Conservation (phyloP, 2,888 invertebrate genomes). For the Phytoseiulus persimilis region DNA sequence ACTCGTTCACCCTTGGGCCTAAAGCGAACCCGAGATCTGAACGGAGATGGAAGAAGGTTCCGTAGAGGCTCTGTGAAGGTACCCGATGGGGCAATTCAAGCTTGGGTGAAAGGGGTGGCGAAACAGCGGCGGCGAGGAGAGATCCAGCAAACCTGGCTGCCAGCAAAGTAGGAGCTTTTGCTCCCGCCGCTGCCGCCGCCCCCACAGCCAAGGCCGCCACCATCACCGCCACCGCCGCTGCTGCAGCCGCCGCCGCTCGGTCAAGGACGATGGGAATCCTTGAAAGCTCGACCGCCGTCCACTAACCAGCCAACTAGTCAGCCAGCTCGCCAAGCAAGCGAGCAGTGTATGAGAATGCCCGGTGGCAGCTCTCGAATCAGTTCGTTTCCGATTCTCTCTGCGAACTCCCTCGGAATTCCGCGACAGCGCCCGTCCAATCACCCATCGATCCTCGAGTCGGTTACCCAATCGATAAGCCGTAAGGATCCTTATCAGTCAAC, state of each 20-base stretch:
- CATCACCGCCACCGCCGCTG: background rate
- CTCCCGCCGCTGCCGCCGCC: background rate
- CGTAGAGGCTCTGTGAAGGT: background rate
- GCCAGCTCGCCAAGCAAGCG: background rate
- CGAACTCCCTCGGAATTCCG: background rate
- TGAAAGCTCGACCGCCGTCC: background rate
- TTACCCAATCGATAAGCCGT: background rate
- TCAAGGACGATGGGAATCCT: background rate
- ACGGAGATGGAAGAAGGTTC: background rate
- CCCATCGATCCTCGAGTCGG: background rate
- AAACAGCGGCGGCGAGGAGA: background rate
- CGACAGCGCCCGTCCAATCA: background rate
- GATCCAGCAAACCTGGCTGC: background rate
- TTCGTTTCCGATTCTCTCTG: background rate
- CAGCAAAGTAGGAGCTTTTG: background rate
- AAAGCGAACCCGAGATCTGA: background rate
- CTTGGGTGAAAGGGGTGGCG: background rate
- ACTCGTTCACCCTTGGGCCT: background rate
- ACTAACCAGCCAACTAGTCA: background rate
- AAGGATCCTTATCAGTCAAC: background rate
- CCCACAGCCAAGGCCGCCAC: background rate
- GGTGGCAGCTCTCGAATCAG: background rate
- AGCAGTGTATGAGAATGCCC: background rate
- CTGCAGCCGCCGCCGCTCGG: background rate
- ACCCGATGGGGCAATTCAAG: background rate